Percentiles rank a stretch among this genome's conserved stretches.
Conservation (phyloP, 2,888 invertebrate species). For the Polydrusus tereticollis region DNA sequence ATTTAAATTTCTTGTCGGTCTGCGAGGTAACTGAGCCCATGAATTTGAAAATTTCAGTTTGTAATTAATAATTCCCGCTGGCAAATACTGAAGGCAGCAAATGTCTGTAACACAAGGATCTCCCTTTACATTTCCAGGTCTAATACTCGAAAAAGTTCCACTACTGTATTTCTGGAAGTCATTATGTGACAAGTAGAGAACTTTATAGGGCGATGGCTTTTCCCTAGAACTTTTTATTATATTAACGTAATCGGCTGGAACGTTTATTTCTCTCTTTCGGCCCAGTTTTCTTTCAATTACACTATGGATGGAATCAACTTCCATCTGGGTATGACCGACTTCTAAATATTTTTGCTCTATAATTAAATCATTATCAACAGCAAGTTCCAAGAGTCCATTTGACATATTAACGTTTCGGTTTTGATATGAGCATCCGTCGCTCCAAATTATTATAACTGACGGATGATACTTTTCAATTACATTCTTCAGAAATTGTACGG, state of each 20-base stretch:
- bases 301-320: conserved; percentile 7
- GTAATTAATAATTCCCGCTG: too few relatives aligned
- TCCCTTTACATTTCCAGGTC: too few relatives aligned
- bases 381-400: conserved; percentile 1
- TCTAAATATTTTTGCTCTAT: conserved; percentile 18
- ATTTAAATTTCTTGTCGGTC: too few relatives aligned
- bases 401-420: conserved; percentile 4
- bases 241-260: conserved; percentile 30
- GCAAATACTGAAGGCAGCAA: too few relatives aligned
- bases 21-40: too few relatives aligned
- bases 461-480: background rate
- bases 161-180: too few relatives aligned
- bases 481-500: background rate
- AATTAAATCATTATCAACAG: background rate
- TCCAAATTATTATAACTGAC: background rate
- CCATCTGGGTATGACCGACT: background rate
- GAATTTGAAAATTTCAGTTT: too few relatives aligned
- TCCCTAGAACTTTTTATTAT: conserved; percentile 21
- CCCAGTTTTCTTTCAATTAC: conserved; percentile 9
- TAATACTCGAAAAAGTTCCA: too few relatives aligned
- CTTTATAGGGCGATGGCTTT: background rate
- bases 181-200: conserved; percentile 12
- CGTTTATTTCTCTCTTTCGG: conserved; percentile 17
- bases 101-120: too few relatives aligned
- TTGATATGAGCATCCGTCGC: background rate